These are phyloP conservation scores for Hassar affinis DNA, from an alignment of 2,113 vertebrate species.

Conservation along the genomic window DNA sequence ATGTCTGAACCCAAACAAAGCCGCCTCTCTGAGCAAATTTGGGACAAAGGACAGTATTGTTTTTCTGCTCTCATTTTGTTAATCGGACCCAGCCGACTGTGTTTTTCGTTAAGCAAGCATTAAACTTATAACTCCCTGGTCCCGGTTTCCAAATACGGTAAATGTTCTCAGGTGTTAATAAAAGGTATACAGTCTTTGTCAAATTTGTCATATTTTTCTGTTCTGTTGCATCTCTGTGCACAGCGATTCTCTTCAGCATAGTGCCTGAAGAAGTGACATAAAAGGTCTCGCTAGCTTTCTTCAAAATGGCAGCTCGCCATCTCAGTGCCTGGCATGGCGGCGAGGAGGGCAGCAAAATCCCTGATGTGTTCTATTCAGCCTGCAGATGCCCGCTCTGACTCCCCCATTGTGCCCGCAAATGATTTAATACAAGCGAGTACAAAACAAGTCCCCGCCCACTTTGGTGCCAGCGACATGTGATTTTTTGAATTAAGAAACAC, in stretches of 20 bases:
- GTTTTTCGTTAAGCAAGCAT: slow-evolving; percentile 84
- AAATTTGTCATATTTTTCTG: not conserved
- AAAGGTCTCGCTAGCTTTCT: slow-evolving; percentile 31
- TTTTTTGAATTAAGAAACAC: slow-evolving; percentile 71
- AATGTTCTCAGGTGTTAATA: not conserved
- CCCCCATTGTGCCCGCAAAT: slow-evolving; percentile 63
- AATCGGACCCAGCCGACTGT: slow-evolving; percentile 65
- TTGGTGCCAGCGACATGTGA: slow-evolving; percentile 61
- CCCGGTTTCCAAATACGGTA: slow-evolving; percentile 41
- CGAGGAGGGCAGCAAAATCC: slow-evolving; percentile 65
- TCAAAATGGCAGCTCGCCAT: slow-evolving; percentile 72
- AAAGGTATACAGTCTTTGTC: not conserved
- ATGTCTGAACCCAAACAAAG: slow-evolving; percentile 63
- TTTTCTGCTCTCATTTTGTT: slow-evolving; percentile 63
- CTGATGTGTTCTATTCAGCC: slow-evolving; percentile 63
- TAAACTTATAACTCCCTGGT: slow-evolving; percentile 74
- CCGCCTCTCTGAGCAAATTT: slow-evolving; percentile 52
- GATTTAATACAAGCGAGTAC: slow-evolving; percentile 70
- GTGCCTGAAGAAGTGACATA: slow-evolving; percentile 22
- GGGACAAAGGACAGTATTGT: slow-evolving; percentile 71
- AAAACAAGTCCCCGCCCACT: slow-evolving; percentile 60
- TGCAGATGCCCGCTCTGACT: slow-evolving; percentile 65
- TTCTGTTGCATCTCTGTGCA: slow-evolving; percentile 9
- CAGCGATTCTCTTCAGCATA: slow-evolving; percentile 9
- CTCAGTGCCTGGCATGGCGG: slow-evolving; percentile 55